Percentiles rank a stretch among this genome's conserved stretches.
Conservation (phyloP, 2,888 invertebrate genomes). For the Drosophila mimica region DNA sequence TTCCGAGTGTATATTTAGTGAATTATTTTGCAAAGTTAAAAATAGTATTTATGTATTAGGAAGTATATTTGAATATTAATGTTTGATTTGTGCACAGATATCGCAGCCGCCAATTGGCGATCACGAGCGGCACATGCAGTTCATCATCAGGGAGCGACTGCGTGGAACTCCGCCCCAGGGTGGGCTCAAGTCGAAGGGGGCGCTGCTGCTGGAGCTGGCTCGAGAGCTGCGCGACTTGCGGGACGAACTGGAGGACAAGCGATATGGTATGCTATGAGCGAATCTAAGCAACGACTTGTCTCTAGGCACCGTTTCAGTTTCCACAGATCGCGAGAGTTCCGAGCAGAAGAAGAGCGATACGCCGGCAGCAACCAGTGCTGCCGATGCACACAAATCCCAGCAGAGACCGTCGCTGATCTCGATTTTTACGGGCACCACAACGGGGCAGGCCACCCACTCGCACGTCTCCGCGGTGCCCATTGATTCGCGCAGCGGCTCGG, state of each 20-base stretch:
- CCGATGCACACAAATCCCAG: conserved; percentile 86
- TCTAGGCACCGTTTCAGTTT: conserved; percentile 42
- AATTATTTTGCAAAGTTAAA: not conserved
- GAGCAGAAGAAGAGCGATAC: conserved; percentile 85
- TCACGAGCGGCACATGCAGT: conserved; percentile 93
- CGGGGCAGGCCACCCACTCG: conserved; percentile 85
- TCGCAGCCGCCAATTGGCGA: conserved; percentile 93
- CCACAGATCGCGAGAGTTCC: conserved; percentile 83
- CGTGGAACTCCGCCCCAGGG: conserved; percentile 91
- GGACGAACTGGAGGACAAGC: conserved; percentile 92
- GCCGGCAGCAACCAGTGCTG: conserved; percentile 84
- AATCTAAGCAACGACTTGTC: not conserved
- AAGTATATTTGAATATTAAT: not conserved
- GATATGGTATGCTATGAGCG: conserved; percentile 79
- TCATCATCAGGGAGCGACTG: conserved; percentile 93
- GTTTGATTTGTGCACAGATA: conserved; percentile 85
- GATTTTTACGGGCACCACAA: conserved; percentile 87
- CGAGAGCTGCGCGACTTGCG: conserved; percentile 94
- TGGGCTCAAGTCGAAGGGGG: conserved; percentile 91
- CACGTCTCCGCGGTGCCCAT: conserved; percentile 84
- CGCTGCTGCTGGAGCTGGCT: conserved; percentile 93
- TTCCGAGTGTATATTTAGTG: too few species aligned
- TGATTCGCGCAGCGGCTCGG: conserved; percentile 85
- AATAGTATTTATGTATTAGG: not conserved
- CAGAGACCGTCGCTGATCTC: conserved; percentile 90